Evolutionary conservation across 2,113 vertebrate species (phyloP), one percentile per base, ranked within the genome.

Genomic region (Ovis canadensis): DNA sequence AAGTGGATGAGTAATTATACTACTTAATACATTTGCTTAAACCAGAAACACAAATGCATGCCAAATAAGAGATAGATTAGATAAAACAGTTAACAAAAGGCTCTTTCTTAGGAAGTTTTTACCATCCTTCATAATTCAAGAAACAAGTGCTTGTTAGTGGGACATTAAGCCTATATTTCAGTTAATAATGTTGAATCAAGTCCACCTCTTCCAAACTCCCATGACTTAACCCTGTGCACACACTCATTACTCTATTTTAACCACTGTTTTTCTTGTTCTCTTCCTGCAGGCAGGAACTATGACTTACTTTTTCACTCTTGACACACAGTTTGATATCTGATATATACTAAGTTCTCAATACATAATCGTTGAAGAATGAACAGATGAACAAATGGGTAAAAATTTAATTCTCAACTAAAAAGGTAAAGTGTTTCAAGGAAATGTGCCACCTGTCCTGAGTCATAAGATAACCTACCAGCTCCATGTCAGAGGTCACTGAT

Each of bases 1-100:
- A 88, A 94, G 57, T 62, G 81, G 13, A 43, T 60, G 59, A 92
- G 3, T 82, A 21, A 98, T 80, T 84, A 91, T n/a, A 78, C 33
- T 91, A 95, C 52, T 85, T 62, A 97, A 95, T 57, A 13, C 6
- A 95, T 95, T 55, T 93, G 40, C 90, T 95, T 88, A 54, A 91
- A 96, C 27, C 71, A 91, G 64, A 93, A 95, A 95, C 45, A 95
- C n/a, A 87, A 52, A 94, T 13, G 15, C 3, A 10, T 1, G 3
- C 2, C 60, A 91, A 87, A 94, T 16, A 87, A 94, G 11, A 89
- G 71, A 10, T 48, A 52, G 43, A n/a, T 57, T 64, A 59, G 55
- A 23, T 55, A 23, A 52, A 94, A 94, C n/a, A 36, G 25, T 50
- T 78, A 54, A 93, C 27, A 85, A 74, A 77, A 94, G 64, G 17